Base-by-base conservation (phyloP, 1,140 invertebrate species). In the Ceratosolen solmsi region DNA sequence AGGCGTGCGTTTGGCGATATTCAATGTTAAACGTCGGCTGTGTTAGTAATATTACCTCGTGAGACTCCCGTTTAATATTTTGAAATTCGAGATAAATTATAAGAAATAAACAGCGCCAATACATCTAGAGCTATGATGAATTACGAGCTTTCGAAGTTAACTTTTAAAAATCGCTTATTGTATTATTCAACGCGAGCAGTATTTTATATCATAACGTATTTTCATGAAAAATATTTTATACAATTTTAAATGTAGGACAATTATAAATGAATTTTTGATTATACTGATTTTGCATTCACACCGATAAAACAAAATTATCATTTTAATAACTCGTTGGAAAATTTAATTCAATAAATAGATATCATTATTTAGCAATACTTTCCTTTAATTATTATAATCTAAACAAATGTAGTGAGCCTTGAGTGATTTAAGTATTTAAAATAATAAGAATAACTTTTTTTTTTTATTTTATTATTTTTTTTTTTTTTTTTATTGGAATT, bases 161-260 rank as follows among this genome's bases (percentile, higher is more conserved):
- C n/a, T 13, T 63, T 63, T 13, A 63, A 63, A 63, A 63, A 30
- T 30, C 58, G 30, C 58, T 63, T 25, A 58, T n/a, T 58, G 56
- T 58, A 58, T 58, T 58, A 58, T 58, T 58, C n/a, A 58, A 58
- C 56, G 15, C 22, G 56, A 27, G n/a, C 56, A 25, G 25, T 8
- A 58, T 25, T 58, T 58, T 58, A n/a, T n/a, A 58, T 25, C 25
- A 22, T 58, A 25, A 58, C 5, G 25, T 58, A 58, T 58, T 25
- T 58, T 7, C 22, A 2, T 58, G 25, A 58, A 58, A 13, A 27
- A 58, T 8, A 58, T 58, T 58, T 58, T 13, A 58, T 25, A 58
- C 17, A 58, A 25, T 58, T 25, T 25, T 58, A 58, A 27, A 25
- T 58, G 25, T 27, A 25, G 4, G 25, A 27, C 3, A 58, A 25